A percentile compares a stretch with the other conserved stretches of the same genome.
phyloP scores from a whole-genome alignment of 2,888 invertebrate species.

The Drosophila pegasa region DNA sequence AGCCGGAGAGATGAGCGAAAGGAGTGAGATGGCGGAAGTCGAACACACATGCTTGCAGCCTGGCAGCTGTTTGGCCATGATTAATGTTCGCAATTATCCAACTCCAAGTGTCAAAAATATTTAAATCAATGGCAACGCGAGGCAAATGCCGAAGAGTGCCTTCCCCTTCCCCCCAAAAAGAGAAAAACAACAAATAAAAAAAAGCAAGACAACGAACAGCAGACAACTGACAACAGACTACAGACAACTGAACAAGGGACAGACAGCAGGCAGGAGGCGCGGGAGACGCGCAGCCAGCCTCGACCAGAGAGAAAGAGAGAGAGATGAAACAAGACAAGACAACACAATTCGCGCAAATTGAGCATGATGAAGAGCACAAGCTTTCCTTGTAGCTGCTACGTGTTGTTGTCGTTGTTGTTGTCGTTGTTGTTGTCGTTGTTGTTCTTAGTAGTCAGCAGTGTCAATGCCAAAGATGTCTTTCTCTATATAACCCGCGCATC shows the following conservation, averaged over 20 bases:
- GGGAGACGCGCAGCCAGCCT: slow-evolving; percentile 21
- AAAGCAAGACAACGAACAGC: slow-evolving; percentile 36
- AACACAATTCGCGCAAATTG: slow-evolving; percentile 78
- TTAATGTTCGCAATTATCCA: slow-evolving; percentile 79
- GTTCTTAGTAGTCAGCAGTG: slow-evolving; percentile 55
- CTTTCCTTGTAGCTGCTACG: slow-evolving; percentile 24
- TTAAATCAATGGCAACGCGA: slow-evolving; percentile 73
- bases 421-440: slow-evolving; percentile 25
- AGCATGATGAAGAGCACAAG: slow-evolving; percentile 75
- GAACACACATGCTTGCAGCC: slow-evolving; percentile 25
- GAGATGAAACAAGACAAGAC: slow-evolving; percentile 68
- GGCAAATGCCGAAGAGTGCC: slow-evolving; percentile 32
- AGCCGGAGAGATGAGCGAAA: not conserved
- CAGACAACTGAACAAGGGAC: slow-evolving; percentile 24
- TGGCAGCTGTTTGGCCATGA: slow-evolving; percentile 67
- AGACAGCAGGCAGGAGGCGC: slow-evolving; percentile 21
- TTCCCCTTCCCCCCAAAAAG: not conserved
- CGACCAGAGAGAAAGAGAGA: not conserved
- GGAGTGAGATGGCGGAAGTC: not conserved
- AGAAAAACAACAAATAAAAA: slow-evolving; percentile 7
- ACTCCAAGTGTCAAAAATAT: slow-evolving; percentile 78
- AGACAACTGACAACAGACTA: slow-evolving; percentile 54
- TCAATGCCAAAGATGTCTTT: slow-evolving; percentile 73
- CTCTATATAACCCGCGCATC: slow-evolving; percentile 55
- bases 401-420: slow-evolving; percentile 19